Evolutionary conservation across 2,888 invertebrate genomes (phyloP), one percentile per base, ranked within the genome.

Genomic region (Tetheella fluctuosa): DNA sequence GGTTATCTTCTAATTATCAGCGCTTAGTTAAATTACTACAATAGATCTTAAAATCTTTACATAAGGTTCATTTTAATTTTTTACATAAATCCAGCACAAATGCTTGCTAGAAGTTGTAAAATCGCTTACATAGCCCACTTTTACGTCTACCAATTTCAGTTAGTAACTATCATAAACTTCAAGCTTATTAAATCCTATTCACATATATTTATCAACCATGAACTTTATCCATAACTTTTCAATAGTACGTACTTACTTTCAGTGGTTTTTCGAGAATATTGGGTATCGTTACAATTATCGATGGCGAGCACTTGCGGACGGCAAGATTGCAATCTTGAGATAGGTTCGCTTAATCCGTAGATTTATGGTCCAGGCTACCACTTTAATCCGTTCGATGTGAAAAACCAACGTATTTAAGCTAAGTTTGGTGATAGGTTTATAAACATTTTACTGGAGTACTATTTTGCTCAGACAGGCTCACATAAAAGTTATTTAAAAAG

Each of bases 221-320:
- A 48, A 23, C 63, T 67, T 64, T 59, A 67, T 76, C 76, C 78
- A 73, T 67, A 78, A 75, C 75, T 76, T 69, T 66, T 62, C 63
- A 69, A 75, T 68, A 81, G 74, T 4, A 25, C 25, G 25, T 25
- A n/a, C n/a, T n/a, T 71, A 76, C 75, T 80, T 74, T 69, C 72
- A 74, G 71, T 73, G 75, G 76, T 77, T 82, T 83, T 78, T 77
- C 73, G 70, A 80, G 77, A 82, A 85, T 84, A 86, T 85, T 84
- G 84, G 86, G 79, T 86, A 86, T 87, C 86, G 78, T 81, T 75
- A 86, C 89, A 90, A 89, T 91, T 91, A 91, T 89, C 90, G 86
- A 86, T 81, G 83, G 83, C 80, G 73, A 65, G 71, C 71, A 78
- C 80, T 77, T 80, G 84, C 81, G 82, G 83, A 83, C 82, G 84